Percentiles rank a stretch among this genome's conserved stretches.
phyloP scores from a whole-genome alignment of 2,797 vertebrate genomes.

The Fratercula arctica region DNA sequence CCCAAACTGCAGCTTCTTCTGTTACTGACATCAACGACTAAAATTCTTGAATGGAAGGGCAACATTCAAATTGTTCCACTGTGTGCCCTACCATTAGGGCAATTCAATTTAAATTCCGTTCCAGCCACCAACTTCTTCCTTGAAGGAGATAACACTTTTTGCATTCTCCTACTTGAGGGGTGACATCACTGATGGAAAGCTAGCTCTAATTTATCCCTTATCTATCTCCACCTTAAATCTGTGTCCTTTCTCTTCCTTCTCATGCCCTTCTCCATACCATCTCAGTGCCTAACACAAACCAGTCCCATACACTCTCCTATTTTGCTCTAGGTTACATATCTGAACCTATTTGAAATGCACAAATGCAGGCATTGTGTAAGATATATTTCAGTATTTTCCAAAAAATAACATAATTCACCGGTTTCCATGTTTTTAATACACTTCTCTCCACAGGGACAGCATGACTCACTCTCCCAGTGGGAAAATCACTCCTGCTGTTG shows the following conservation, averaged over 20 bases:
- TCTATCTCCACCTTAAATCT: neutral
- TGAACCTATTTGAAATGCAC: slow-evolving; percentile 18
- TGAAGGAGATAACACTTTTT: neutral
- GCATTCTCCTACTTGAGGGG: neutral
- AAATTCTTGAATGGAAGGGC: neutral
- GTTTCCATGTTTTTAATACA: slow-evolving; percentile 54
- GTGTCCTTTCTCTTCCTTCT: neutral
- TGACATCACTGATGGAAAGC: neutral
- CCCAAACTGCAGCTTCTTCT: neutral
- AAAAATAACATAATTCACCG: slow-evolving; percentile 43
- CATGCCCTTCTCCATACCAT: neutral
- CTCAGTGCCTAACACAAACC: neutral
- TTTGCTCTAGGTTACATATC: neutral
- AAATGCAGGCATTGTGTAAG: neutral
- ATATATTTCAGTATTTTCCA: slow-evolving; percentile 41
- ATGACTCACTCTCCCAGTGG: slow-evolving; percentile 59
- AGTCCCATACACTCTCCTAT: neutral
- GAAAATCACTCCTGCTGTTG: slow-evolving; percentile 54
- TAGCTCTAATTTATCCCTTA: neutral
- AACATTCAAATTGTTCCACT: neutral
- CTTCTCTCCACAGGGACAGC: slow-evolving; percentile 40
- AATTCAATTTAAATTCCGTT: neutral
- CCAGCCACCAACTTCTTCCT: neutral
- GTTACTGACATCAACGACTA: neutral
- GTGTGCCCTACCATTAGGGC: neutral